Conservation (phyloP, 1,140 invertebrate species). For the Thrips palmi region DNA sequence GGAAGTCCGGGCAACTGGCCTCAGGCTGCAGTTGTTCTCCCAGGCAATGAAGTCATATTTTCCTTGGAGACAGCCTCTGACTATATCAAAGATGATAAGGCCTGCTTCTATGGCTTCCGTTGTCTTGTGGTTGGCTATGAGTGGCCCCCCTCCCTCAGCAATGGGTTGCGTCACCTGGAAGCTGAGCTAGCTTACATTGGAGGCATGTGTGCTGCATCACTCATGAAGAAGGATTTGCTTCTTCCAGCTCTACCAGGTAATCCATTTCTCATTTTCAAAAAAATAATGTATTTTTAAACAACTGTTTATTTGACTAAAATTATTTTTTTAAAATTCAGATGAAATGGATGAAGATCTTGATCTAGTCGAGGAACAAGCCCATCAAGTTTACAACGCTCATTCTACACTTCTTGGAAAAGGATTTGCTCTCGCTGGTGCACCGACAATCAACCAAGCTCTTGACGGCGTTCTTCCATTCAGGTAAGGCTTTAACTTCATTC, state of each 20-base stretch:
- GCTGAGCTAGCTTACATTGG: slow-evolving; percentile 80
- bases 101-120: slow-evolving; percentile 73
- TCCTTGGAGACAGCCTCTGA: slow-evolving; percentile 89
- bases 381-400: slow-evolving; percentile 51
- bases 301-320: slow-evolving; percentile 12
- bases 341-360: slow-evolving; percentile 55
- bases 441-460: slow-evolving; percentile 74
- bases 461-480: slow-evolving; percentile 76
- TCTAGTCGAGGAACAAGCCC: slow-evolving; percentile 47
- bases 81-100: slow-evolving; percentile 82
- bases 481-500: slow-evolving; percentile 27
- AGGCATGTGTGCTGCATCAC: slow-evolving; percentile 71
- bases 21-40: slow-evolving; percentile 64
- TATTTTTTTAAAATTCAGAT: slow-evolving; percentile 39
- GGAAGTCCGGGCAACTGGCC: slow-evolving; percentile 66
- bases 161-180: slow-evolving; percentile 60
- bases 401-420: slow-evolving; percentile 67
- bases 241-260: slow-evolving; percentile 45
- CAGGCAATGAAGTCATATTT: slow-evolving; percentile 86
- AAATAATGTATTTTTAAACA: background rate
- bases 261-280: slow-evolving; percentile 12
- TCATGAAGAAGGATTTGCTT: slow-evolving; percentile 70
- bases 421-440: slow-evolving; percentile 69
- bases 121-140: slow-evolving; percentile 86
- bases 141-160: slow-evolving; percentile 37